phyloP scores from a whole-genome alignment of 2,797 vertebrate species.

The Falco rusticolus region DNA sequence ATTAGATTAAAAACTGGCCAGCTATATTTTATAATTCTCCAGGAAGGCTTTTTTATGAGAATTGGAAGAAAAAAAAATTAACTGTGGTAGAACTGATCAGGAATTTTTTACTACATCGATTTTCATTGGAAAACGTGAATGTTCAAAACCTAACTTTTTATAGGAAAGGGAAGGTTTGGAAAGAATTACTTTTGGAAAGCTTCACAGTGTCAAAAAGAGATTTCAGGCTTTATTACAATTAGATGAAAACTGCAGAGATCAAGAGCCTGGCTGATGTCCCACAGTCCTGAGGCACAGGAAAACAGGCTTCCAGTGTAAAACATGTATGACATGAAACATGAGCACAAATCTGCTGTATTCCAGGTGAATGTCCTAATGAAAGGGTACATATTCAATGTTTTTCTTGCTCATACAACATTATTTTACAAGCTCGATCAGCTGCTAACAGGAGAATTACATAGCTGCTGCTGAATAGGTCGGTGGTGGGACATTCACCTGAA shows the following conservation, averaged over 20 bases:
- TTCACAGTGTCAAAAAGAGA: background rate
- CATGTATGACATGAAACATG: background rate
- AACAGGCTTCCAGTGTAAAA: slow-evolving; percentile 5
- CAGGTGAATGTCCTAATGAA: background rate
- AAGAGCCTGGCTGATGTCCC: background rate
- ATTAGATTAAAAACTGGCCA: slow-evolving; percentile 47
- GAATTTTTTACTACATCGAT: background rate
- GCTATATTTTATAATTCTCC: slow-evolving; percentile 16
- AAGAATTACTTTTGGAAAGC: background rate
- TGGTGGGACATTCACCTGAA: background rate
- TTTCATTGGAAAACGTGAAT: background rate
- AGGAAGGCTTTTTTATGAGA: background rate
- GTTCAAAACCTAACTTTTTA: background rate
- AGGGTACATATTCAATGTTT: background rate
- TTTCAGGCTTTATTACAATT: background rate
- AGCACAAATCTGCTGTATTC: background rate
- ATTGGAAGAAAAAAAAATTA: background rate
- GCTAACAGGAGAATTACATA: background rate
- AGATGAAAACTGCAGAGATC: background rate
- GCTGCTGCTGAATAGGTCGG: background rate
- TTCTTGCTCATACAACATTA: background rate
- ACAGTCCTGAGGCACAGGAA: background rate
- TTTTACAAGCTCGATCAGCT: background rate
- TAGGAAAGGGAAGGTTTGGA: background rate
- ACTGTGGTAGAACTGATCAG: background rate